A percentile compares a stretch with the other conserved stretches of the same genome.
Evolutionary conservation across 2,797 vertebrate species (phyloP).

Genomic region (Tapirus indicus): DNA sequence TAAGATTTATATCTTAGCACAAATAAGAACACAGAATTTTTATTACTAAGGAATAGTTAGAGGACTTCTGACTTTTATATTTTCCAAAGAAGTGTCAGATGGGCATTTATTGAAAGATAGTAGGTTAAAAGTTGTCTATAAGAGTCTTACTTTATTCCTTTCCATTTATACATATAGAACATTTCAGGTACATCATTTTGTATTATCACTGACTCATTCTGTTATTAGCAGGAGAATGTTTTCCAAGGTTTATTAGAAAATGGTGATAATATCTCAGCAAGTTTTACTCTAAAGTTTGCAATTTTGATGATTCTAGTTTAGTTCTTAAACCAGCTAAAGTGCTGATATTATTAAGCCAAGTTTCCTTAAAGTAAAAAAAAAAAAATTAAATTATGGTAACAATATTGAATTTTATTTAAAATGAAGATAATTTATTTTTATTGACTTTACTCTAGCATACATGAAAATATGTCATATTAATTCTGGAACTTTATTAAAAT

Average conservation of each 20-base stretch:
- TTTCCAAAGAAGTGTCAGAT: background rate
- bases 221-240: background rate
- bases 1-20: background rate
- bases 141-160: background rate
- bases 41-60: background rate
- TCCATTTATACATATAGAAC: background rate
- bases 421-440: background rate
- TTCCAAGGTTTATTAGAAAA: background rate
- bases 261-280: background rate
- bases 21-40: background rate
- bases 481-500: background rate
- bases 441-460: conserved; percentile 4
- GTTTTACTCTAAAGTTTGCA: background rate
- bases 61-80: background rate
- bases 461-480: background rate
- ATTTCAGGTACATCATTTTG: background rate
- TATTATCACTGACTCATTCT: background rate
- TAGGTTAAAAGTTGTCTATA: background rate
- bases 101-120: background rate
- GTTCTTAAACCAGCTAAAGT: background rate
- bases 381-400: background rate
- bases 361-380: background rate
- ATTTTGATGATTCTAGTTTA: background rate
- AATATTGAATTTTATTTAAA: background rate
- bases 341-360: background rate